A percentile compares a stretch with the other conserved stretches of the same genome.
These are phyloP conservation scores for Pelobates cultripes DNA, from an alignment of 2,797 vertebrate genomes.

Conservation along the genomic window DNA sequence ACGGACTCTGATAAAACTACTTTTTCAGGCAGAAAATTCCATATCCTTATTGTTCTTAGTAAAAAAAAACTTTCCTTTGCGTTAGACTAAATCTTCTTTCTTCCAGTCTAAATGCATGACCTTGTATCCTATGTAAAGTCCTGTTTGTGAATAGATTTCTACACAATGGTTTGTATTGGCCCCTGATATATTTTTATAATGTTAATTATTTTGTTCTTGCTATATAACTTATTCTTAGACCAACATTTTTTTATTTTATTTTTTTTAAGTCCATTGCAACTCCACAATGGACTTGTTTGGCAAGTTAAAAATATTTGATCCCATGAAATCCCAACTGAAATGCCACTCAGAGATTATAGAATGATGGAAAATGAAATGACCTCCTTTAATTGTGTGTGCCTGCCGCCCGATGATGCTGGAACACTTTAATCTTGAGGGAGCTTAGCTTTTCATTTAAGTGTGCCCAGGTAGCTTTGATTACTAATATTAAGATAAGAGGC, in stretches of 20 bases:
- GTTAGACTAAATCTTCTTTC: too few species aligned
- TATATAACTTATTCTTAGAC: background rate
- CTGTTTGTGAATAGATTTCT: too few species aligned
- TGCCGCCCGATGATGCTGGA: constrained; percentile 51
- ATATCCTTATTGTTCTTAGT: too few species aligned
- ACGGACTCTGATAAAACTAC: too few species aligned
- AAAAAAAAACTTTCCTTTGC: too few species aligned
- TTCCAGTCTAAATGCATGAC: too few species aligned
- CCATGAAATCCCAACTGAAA: constrained; percentile 51
- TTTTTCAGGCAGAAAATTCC: too few species aligned
- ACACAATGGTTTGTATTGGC: too few species aligned
- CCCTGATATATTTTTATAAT: too few species aligned
- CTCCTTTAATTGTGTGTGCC: constrained; percentile 57
- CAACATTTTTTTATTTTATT: background rate
- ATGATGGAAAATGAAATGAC: constrained; percentile 59
- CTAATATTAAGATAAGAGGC: constrained; percentile 61
- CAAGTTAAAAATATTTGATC: background rate
- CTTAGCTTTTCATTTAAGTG: constrained; percentile 63
- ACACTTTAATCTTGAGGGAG: constrained; percentile 64
- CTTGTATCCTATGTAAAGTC: too few species aligned
- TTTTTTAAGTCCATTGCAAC: background rate
- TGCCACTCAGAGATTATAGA: constrained; percentile 55
- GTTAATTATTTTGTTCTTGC: too few species aligned
- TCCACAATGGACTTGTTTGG: background rate
- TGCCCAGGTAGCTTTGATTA: constrained; percentile 64